Evolutionary conservation across 2,113 vertebrate species (phyloP), one percentile per base, ranked within the genome.

Genomic region (Etheostoma cragini): DNA sequence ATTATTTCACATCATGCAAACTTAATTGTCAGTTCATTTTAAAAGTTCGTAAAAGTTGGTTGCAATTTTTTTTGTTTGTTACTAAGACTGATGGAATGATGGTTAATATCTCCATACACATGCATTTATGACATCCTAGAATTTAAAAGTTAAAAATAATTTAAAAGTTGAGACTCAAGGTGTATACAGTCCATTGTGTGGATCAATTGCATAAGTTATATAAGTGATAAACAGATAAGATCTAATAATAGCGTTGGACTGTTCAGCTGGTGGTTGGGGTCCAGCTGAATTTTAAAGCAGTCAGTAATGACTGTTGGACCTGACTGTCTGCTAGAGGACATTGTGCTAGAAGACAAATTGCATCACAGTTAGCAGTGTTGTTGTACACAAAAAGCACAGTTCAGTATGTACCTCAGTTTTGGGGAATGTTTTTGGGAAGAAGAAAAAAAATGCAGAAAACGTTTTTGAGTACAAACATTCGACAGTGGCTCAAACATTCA

Each of bases 171-270:
- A 53, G n/a, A 50, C 38, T 15, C 13, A 38, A 19, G 14, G 21
- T 49, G 61, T 45, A 61, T 26, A 60, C 21, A 13, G 54, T 22
- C 50, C 17, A 15, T 54, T 57, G 33, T 56, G 69, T 62, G 82
- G 42, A 21, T 52, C 50, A 75, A 19, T 84, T 76, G 72, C 78
- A 60, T 35, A 79, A 84, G 66, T 81, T 71, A 61, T 50, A 42
- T 53, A 33, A 80, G 79, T 33, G 58, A 73, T 60, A 58, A 87
- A 87, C 78, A 80, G 66, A 78, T 11, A 35, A 56, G 65, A 11
- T 67, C 77, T 88, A 89, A 63, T 72, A 82, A 88, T 90, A 91
- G 76, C 10, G 0, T 22, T 14, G 56, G 45, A 33, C 66, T 72
- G 88, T 81, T 73, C 49, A 74, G 78, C 78, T 77, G 85, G 68